Conservation (phyloP, 2,888 invertebrate genomes). For the Eupithecia subfuscata region DNA sequence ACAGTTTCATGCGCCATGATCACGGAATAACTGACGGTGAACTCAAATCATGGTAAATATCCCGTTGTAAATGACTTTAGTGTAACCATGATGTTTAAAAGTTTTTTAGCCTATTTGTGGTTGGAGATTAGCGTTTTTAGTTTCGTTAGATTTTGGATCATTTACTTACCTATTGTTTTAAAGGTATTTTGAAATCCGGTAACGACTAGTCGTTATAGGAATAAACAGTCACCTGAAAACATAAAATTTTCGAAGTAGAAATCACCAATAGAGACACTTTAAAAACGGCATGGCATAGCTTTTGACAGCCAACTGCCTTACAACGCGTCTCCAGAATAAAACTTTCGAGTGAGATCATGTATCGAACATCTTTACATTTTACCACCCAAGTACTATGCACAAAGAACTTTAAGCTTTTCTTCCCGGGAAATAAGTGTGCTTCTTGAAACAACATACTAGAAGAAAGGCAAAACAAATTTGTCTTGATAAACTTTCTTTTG, state of each 20-base stretch:
- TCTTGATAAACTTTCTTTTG: conserved; percentile 57
- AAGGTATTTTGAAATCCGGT: not conserved
- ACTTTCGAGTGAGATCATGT: conserved; percentile 65
- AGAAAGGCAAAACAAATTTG: conserved; percentile 47
- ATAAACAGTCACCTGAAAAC: not conserved
- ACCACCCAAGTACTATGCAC: conserved; percentile 33
- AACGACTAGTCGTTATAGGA: not conserved
- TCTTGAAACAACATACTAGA: conserved; percentile 28
- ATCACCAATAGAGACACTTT: conserved; percentile 49
- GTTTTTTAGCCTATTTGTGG: not conserved
- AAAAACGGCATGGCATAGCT: conserved; percentile 39
- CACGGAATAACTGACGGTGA: no score
- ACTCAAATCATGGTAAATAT: no score
- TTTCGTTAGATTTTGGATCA: not conserved
- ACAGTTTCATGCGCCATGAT: no score
- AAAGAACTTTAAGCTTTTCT: conserved; percentile 51
- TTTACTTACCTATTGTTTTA: not conserved
- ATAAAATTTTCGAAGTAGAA: not conserved
- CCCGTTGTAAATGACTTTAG: no score
- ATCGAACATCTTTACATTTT: conserved; percentile 49
- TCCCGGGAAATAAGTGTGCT: conserved; percentile 46
- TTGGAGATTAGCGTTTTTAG: not conserved
- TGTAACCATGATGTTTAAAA: no score
- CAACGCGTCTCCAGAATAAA: conserved; percentile 61
- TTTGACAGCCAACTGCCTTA: conserved; percentile 52